phyloP scores from a whole-genome alignment of 2,888 invertebrate species.

The Eugnorisma glareosa region DNA sequence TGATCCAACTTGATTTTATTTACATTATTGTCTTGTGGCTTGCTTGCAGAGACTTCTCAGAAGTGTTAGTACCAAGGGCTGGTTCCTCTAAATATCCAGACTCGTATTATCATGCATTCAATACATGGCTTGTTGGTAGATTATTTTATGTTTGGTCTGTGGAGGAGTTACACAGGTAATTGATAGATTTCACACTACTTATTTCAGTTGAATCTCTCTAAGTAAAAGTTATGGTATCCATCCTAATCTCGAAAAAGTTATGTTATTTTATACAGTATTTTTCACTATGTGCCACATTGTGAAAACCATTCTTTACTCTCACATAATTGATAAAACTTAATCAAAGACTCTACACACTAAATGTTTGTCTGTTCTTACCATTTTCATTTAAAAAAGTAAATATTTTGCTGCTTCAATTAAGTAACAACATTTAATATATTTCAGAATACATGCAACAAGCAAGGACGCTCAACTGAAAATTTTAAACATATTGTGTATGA shows the following conservation, averaged over 20 bases:
- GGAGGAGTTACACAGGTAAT: conserved; percentile 87
- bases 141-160: conserved; percentile 92
- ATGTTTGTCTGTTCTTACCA: neutral
- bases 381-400: neutral
- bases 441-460: conserved; percentile 88
- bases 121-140: conserved; percentile 92
- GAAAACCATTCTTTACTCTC: neutral
- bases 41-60: conserved; percentile 86
- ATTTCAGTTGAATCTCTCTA: neutral
- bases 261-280: neutral
- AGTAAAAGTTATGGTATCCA: neutral
- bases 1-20: neutral
- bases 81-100: conserved; percentile 85
- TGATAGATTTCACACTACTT: conserved; percentile 37
- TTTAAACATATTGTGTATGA: conserved; percentile 87
- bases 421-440: conserved; percentile 1
- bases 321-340: neutral
- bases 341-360: neutral
- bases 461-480: conserved; percentile 91
- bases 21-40: neutral
- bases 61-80: conserved; percentile 88
- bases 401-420: neutral
- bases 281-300: neutral
- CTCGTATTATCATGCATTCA: conserved; percentile 89
- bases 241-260: neutral